phyloP scores from a whole-genome alignment of 1,140 invertebrate genomes.

The Heliothis virescens region DNA sequence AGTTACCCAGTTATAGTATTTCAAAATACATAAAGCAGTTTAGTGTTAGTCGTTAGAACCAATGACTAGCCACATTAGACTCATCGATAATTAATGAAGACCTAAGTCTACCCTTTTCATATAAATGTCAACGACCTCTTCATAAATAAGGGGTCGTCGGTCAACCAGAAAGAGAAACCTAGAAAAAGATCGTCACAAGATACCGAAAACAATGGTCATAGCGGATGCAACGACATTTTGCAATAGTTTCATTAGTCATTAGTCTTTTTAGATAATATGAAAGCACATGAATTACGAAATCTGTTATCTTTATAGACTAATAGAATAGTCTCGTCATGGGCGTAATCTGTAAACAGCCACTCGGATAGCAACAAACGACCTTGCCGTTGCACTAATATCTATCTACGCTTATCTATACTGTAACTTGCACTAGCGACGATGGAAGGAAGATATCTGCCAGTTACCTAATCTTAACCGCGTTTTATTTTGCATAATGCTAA shows the following conservation, averaged over 20 bases:
- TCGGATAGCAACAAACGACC: background rate
- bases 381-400: constrained; percentile 4
- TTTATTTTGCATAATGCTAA: too few relatives aligned
- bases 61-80: too few relatives aligned
- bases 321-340: constrained; percentile 18
- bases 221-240: constrained; percentile 1
- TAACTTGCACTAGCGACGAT: background rate
- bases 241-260: constrained; percentile 1
- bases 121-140: too few relatives aligned
- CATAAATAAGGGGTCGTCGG: background rate
- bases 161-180: constrained; percentile 13
- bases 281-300: constrained; percentile 3
- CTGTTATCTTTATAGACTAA: constrained; percentile 1
- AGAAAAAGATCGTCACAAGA: constrained; percentile 4
- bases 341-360: constrained; percentile 18
- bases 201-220: background rate
- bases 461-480: background rate
- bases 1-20: too few relatives aligned
- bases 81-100: too few relatives aligned
- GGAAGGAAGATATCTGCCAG: constrained; percentile 5
- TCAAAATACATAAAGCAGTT: too few relatives aligned
- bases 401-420: constrained; percentile 1
- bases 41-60: too few relatives aligned
- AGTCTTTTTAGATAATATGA: background rate
- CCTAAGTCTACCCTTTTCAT: too few relatives aligned